Evolutionary conservation across 2,888 invertebrate species (phyloP).

Genomic region (Oscheius sp.): DNA sequence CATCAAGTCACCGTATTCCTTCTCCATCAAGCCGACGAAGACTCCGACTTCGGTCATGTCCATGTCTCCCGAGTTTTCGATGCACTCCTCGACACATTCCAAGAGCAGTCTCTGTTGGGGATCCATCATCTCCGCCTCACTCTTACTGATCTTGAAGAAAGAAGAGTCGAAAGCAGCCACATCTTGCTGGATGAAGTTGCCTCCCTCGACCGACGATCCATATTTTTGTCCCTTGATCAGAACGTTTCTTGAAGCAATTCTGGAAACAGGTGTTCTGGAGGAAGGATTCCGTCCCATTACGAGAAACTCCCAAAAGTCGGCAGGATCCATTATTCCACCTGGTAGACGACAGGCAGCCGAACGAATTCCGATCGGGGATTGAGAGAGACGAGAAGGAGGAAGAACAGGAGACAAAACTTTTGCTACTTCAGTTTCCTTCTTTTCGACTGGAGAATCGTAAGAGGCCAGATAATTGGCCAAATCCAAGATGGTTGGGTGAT

Average conservation of each 20-base stretch:
- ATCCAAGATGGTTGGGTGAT: conserved; percentile 50
- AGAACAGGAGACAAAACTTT: background rate
- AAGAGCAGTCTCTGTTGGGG: conserved; percentile 70
- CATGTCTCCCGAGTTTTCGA: conserved; percentile 60
- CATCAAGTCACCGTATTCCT: conserved; percentile 65
- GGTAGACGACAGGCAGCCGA: conserved; percentile 66
- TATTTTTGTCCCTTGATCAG: conserved; percentile 59
- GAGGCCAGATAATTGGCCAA: conserved; percentile 49
- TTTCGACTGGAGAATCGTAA: conserved; percentile 26
- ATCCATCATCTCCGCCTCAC: conserved; percentile 69
- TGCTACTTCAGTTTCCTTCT: conserved; percentile 18
- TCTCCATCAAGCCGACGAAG: conserved; percentile 71
- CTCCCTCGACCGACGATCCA: conserved; percentile 64
- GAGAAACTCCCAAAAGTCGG: conserved; percentile 64
- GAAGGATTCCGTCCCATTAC: conserved; percentile 58
- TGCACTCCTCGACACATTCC: conserved; percentile 67
- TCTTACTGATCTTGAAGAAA: conserved; percentile 67
- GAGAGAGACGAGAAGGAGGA: conserved; percentile 17
- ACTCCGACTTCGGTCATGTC: conserved; percentile 54
- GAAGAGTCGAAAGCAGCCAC: conserved; percentile 61
- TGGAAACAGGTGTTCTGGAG: conserved; percentile 59
- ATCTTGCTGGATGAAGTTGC: conserved; percentile 61
- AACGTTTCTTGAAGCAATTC: conserved; percentile 63
- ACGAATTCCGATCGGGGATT: conserved; percentile 22
- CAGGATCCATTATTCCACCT: conserved; percentile 55